A percentile compares a stretch with the other conserved stretches of the same genome.
Conservation (phyloP, 2,113 vertebrate genomes). For the Boleophthalmus pectinirostris region DNA sequence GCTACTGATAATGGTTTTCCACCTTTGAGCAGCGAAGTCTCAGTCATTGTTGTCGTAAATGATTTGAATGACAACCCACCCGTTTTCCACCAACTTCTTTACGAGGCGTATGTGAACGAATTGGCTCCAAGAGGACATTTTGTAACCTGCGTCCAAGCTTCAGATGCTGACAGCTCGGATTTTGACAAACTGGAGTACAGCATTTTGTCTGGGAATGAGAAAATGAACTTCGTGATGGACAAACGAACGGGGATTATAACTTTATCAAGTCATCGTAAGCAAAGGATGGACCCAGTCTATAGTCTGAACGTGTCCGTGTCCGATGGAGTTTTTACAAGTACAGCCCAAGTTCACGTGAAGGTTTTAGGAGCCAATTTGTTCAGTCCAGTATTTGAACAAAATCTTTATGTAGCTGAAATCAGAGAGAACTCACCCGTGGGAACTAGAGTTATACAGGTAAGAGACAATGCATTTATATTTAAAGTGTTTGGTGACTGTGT, state of each 20-base stretch:
- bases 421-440: conserved; percentile 88
- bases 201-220: conserved; percentile 93
- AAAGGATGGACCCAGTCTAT: conserved; percentile 89
- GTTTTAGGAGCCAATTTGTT: conserved; percentile 90
- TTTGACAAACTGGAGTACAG: conserved; percentile 88
- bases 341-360: conserved; percentile 90
- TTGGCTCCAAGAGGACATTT: conserved; percentile 92
- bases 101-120: conserved; percentile 93
- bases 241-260: conserved; percentile 86
- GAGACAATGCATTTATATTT: conserved; percentile 27
- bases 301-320: conserved; percentile 95
- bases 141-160: conserved; percentile 94
- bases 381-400: conserved; percentile 88
- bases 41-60: conserved; percentile 85
- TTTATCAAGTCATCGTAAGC: conserved; percentile 86
- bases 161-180: conserved; percentile 91
- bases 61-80: conserved; percentile 97
- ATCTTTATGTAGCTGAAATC: conserved; percentile 86
- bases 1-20: conserved; percentile 95
- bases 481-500: not conserved
- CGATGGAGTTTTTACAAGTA: conserved; percentile 93
- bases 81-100: conserved; percentile 93
- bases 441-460: conserved; percentile 85
- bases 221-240: conserved; percentile 89
- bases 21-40: conserved; percentile 87